A percentile compares a stretch with the other conserved stretches of the same genome.
Evolutionary conservation across 2,797 vertebrate species (phyloP).

Genomic region (Australoheros facetus): DNA sequence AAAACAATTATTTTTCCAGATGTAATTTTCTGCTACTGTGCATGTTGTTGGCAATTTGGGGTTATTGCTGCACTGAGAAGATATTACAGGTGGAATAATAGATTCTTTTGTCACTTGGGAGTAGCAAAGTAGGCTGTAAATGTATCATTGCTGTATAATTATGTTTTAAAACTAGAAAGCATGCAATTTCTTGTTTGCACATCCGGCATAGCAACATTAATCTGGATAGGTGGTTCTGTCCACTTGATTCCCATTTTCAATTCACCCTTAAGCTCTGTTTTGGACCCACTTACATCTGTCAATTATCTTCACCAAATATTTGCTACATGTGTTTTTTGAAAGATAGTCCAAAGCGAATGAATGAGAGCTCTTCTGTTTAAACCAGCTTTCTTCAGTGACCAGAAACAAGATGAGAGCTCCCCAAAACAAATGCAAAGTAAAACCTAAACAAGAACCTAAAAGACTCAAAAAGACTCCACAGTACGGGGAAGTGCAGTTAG

Average conservation of each 20-base stretch:
- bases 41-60: slow-evolving; percentile 7
- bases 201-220: background rate
- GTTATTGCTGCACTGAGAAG: background rate
- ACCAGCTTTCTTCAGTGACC: background rate
- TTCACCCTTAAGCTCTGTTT: background rate
- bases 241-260: slow-evolving; percentile 5
- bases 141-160: background rate
- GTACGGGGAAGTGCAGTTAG: background rate
- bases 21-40: slow-evolving; percentile 11
- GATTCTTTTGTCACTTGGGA: background rate
- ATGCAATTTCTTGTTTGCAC: background rate
- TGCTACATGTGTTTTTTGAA: background rate
- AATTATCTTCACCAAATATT: background rate
- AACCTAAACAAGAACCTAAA: background rate
- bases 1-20: slow-evolving; percentile 19
- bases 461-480: background rate
- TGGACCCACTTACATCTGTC: background rate
- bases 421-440: background rate
- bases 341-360: background rate
- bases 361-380: background rate
- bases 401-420: background rate
- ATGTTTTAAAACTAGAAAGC: slow-evolving; percentile 1
- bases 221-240: background rate
- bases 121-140: slow-evolving; percentile 8
- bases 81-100: slow-evolving; percentile 24